A percentile compares a stretch with the other conserved stretches of the same genome.
These are phyloP conservation scores for Eueides isabella DNA, from an alignment of 1,140 invertebrate genomes.

Conservation along the genomic window DNA sequence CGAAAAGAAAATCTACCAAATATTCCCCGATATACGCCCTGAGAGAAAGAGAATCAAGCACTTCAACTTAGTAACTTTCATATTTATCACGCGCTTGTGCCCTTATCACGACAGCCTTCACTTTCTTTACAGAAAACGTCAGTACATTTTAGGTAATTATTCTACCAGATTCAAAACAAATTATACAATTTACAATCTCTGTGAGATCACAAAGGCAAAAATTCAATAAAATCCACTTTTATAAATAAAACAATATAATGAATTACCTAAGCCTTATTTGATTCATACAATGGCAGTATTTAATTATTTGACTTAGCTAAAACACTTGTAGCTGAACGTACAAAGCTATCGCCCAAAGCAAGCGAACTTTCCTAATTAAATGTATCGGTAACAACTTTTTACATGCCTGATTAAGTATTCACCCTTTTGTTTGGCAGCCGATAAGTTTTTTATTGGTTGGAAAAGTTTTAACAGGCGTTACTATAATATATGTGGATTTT, in stretches of 20 bases:
- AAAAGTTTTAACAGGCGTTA: background rate
- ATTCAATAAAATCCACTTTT: background rate
- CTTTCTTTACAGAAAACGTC: too few species aligned
- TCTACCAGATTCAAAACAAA: background rate
- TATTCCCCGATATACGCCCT: too few species aligned
- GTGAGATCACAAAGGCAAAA: background rate
- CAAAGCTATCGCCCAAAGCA: constrained; percentile 23
- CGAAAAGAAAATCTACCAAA: too few species aligned
- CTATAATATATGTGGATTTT: background rate
- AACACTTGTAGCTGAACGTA: constrained; percentile 15
- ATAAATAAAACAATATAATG: background rate
- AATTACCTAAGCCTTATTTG: background rate
- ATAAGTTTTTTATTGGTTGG: constrained; percentile 36
- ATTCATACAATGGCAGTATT: background rate
- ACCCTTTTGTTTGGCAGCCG: constrained; percentile 31
- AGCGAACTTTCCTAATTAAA: constrained; percentile 36
- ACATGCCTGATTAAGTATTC: constrained; percentile 35
- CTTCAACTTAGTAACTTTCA: too few species aligned
- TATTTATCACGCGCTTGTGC: too few species aligned
- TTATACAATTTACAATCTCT: too few species aligned
- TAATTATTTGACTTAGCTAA: constrained; percentile 8
- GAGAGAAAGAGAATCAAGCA: too few species aligned
- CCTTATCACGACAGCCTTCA: too few species aligned
- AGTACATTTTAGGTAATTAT: too few species aligned
- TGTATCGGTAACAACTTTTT: constrained; percentile 38